These are phyloP conservation scores for Agrilus cyanescens DNA, from an alignment of 2,888 invertebrate genomes.

Conservation along the genomic window DNA sequence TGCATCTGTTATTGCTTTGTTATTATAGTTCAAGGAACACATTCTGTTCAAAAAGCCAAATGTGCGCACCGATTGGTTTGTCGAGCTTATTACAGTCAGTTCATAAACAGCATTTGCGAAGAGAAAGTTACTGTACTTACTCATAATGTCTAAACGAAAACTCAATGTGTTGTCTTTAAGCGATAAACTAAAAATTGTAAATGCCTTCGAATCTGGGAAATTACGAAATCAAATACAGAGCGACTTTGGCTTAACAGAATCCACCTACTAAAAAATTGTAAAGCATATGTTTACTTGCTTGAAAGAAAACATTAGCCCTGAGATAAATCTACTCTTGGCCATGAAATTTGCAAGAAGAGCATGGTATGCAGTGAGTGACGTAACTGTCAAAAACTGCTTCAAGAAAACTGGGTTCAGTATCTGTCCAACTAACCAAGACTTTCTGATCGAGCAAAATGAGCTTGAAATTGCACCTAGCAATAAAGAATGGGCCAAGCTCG, in stretches of 20 bases:
- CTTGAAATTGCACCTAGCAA: constrained; percentile 9
- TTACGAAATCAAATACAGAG: constrained; percentile 10
- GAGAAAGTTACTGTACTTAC: too few relatives aligned
- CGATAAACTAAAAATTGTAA: constrained; percentile 11
- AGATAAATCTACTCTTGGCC: constrained; percentile 12
- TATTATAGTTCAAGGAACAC: too few relatives aligned
- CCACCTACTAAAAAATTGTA: constrained; percentile 8
- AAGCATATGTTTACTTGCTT: constrained; percentile 9
- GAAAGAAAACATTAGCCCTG: constrained; percentile 11
- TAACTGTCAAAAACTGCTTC: constrained; percentile 16
- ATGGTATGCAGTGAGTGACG: constrained; percentile 14
- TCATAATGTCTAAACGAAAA: not conserved
- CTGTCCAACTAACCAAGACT: not conserved
- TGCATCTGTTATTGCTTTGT: too few relatives aligned
- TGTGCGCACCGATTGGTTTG: too few relatives aligned
- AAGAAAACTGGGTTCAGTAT: constrained; percentile 14
- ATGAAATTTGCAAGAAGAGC: constrained; percentile 14
- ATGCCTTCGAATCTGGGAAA: constrained; percentile 10
- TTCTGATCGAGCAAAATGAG: constrained; percentile 8
- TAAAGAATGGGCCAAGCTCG: constrained; percentile 12
- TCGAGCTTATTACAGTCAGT: too few relatives aligned
- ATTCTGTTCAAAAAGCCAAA: too few relatives aligned
- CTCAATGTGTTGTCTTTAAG: constrained; percentile 7
- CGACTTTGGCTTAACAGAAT: constrained; percentile 10
- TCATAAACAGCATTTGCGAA: too few relatives aligned